Evolutionary conservation across 2,113 vertebrate genomes (phyloP), one percentile per base, ranked within the genome.

Genomic region (Chionis minor): DNA sequence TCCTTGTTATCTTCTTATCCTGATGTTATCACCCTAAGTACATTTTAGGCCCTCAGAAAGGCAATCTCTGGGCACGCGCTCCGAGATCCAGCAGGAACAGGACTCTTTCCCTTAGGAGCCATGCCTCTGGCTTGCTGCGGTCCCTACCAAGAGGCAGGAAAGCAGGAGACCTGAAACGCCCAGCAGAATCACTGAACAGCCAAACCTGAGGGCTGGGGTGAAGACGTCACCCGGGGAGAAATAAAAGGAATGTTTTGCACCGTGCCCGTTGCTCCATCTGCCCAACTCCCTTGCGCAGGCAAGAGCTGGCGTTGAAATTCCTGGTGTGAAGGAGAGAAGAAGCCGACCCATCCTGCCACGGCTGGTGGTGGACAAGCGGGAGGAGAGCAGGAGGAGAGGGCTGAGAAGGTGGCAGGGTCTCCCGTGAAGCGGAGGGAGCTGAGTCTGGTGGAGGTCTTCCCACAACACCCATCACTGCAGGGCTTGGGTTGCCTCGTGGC

Each of bases 191-290:
- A 8, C 85, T 19, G 6, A 1, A 15, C 74, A 33, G 32, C 38
- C 42, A 38, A 81, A 18, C 20, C 55, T 35, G 33, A 52, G 61
- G 12, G 22, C 22, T 51, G 49, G 49, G 44, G 30, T 52, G 61
- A 79, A 63, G 66, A n/a, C 27, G 72, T 82, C 17, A 67, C 22
- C 26, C 16, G 2, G 28, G 13, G 32, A 88, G 47, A 69, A 86
- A 42, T 12, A 77, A 75, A 73, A 58, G 32, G 9, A 74, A 45
- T 5, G 21, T 23, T 88, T 30, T 62, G 26, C n/a, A 44, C 27
- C 0, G 1, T 30, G 56, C 40, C 24, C 5, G 0, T 20, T 49
- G 56, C 67, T 44, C 1, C 2, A 74, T 55, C 14, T 3, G 1
- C 33, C 35, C 24, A 45, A 4, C 22, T 69, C 1, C 0, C 12